Base-by-base conservation (phyloP, 2,888 invertebrate species). In the Apamea anceps region DNA sequence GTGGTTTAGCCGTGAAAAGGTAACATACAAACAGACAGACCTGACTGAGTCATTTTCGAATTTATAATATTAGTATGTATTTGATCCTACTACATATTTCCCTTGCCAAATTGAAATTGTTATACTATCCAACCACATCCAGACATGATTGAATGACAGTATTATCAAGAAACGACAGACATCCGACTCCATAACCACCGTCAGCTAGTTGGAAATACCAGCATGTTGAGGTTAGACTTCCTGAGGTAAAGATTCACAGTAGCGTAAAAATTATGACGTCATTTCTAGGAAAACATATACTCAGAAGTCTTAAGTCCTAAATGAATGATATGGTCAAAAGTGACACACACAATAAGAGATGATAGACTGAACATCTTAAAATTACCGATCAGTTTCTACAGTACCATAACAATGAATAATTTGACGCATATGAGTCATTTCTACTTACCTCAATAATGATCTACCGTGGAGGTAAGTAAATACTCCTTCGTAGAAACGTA, bases 391-490 rank as follows among this genome's bases (percentile, higher is more conserved):
- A 73, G 25, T 67, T 32, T n/a, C 57, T 42, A 66, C 15, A 51
- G 12, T 51, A 66, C 37, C n/a, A 63, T 45, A 62, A 72, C 62
- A 67, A 48, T 48, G 45, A 77, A 70, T 37, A 7, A 66, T 15
- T 45, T 80, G 42, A 42, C 32, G 28, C 28, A 37, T 15, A 60
- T 79, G 75, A 78, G 37, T 82, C 70, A 85, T 62, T 54, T 18
- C 28, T 63, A 75, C 37, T 42, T 37, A 67, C 80, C 68, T 70
- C 65, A 54, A 13, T 32, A 65, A 67, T 74, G 54, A 78, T 82
- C 45, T 21, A 72, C 63, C 67, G 54, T 72, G 86, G 79, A 85
- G 75, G 67, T 77, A 75, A 83, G 80, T 66, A 85, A 82, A 79
- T 68, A 85, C 42, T 45, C 54, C 13, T 57, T 15, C 8, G 13